A percentile compares a stretch with the other conserved stretches of the same genome.
Evolutionary conservation across 2,797 vertebrate species (phyloP).

Genomic region (Pseudotriccus pelzelni): DNA sequence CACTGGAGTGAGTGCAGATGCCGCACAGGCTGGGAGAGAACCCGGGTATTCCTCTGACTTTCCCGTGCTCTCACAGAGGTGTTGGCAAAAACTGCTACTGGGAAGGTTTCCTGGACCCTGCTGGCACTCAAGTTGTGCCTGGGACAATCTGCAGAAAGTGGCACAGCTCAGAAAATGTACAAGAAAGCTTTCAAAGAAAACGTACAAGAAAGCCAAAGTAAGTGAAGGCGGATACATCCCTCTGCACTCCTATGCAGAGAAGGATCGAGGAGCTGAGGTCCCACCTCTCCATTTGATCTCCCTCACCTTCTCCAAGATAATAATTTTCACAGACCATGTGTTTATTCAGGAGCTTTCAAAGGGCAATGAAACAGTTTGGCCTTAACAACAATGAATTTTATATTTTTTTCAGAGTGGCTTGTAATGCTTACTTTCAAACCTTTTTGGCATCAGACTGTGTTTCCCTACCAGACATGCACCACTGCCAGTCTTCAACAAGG

Average conservation of each 20-base stretch:
- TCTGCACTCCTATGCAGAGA: not conserved
- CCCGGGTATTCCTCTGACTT: not conserved
- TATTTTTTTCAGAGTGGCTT: not conserved
- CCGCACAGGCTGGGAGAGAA: rapidly evolving
- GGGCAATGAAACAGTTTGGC: not conserved
- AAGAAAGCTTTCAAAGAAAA: no score
- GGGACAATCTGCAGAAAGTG: not conserved
- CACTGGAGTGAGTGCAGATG: not conserved
- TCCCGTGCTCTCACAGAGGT: rapidly evolving
- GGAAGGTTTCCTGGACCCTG: not conserved
- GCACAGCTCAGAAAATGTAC: not conserved
- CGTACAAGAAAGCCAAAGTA: not conserved
- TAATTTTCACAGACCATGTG: rapidly evolving
- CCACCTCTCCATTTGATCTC: not conserved
- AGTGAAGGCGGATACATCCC: no score
- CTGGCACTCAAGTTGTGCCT: not conserved
- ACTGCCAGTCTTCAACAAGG: not conserved
- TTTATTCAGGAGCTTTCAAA: not conserved
- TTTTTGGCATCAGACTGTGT: not conserved
- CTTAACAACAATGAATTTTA: not conserved
- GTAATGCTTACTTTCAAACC: not conserved
- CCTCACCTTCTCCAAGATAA: not conserved
- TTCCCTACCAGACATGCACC: not conserved
- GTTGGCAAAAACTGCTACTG: not conserved
- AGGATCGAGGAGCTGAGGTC: not conserved